Percentiles rank a stretch among this genome's conserved stretches.
phyloP scores from a whole-genome alignment of 2,888 invertebrate species.

The Stenichneumon culpator region DNA sequence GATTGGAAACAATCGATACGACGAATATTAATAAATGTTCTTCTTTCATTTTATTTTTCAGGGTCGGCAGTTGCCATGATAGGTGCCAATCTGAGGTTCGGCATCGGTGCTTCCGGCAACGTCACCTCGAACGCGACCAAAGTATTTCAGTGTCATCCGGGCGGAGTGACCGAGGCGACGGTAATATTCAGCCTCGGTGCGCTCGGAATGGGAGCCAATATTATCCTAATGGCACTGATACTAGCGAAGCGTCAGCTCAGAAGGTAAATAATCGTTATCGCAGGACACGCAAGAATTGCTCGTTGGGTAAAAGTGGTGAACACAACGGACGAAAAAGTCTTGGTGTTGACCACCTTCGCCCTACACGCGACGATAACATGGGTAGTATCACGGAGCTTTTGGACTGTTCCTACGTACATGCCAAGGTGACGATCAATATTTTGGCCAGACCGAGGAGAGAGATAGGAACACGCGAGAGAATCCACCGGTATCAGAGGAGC shows the following conservation, averaged over 20 bases:
- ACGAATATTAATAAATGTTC: not conserved
- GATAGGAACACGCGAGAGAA: not conserved
- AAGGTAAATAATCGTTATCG: conserved; percentile 86
- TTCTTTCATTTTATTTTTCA: conserved; percentile 77
- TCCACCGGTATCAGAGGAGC: not conserved
- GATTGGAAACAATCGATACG: not conserved
- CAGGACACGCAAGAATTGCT: not conserved
- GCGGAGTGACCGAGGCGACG: conserved; percentile 92
- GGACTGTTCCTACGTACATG: conserved; percentile 2
- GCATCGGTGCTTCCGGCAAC: conserved; percentile 89
- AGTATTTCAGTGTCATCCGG: conserved; percentile 92
- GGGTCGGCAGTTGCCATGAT: conserved; percentile 93
- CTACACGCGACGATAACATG: not conserved
- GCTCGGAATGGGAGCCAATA: conserved; percentile 93
- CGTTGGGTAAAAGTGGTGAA: not conserved
- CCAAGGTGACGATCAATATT: conserved; percentile 49
- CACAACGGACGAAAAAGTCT: too few relatives aligned
- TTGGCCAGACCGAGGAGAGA: conserved; percentile 21
- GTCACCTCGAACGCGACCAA: conserved; percentile 90
- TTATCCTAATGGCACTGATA: conserved; percentile 93
- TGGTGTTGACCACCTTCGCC: too few relatives aligned
- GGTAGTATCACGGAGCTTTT: not conserved
- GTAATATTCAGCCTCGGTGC: conserved; percentile 92
- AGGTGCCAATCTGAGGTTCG: conserved; percentile 91
- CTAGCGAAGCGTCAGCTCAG: conserved; percentile 92